Evolutionary conservation across 2,888 invertebrate genomes (phyloP), one percentile per base, ranked within the genome.

Genomic region (Ephialtes manifestator): DNA sequence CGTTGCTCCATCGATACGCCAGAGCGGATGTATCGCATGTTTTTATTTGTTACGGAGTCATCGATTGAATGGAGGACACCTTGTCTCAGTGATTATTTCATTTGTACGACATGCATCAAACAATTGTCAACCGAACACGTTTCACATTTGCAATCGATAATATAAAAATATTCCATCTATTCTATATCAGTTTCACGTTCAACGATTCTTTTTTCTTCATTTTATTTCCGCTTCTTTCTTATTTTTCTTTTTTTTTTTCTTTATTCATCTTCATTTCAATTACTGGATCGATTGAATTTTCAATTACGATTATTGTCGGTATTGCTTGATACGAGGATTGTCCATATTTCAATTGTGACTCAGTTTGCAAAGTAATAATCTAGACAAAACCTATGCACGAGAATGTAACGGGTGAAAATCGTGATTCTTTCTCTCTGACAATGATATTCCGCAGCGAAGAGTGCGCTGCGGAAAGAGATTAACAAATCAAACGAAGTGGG

Each of bases 131-230:
- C 83, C 82, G 74, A 86, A 79, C 75, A 78, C 81, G 82, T 75
- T 55, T 82, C 67, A 67, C 58, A 39, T 83, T 86, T 88, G 87
- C 65, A 91, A 91, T 92, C 87, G 87, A 80, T 82, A 68, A 91
- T 94, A 94, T 87, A 94, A 94, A 94, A 94, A 94, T 94, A 94
- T 91, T 91, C 90, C 86, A 87, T 92, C 91, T 93, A 92, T 87
- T 82, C 89, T 92, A 92, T 86, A 88, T 88, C 85, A 82, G 81
- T 85, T 86, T 74, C 84, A 86, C 85, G 84, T 82, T 79, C 58
- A 60, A 53, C 39, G 24, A 31, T 39, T 76, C 68, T 48, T 72
- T 55, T 83, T 63, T 65, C 84, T 63, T 65, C 84, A 71, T 46
- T 58, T 43, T 87, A 86, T 82, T 87, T 43, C 43, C 35, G 79